Conservation (phyloP, 2,797 vertebrate genomes). For the Dallia pectoralis region DNA sequence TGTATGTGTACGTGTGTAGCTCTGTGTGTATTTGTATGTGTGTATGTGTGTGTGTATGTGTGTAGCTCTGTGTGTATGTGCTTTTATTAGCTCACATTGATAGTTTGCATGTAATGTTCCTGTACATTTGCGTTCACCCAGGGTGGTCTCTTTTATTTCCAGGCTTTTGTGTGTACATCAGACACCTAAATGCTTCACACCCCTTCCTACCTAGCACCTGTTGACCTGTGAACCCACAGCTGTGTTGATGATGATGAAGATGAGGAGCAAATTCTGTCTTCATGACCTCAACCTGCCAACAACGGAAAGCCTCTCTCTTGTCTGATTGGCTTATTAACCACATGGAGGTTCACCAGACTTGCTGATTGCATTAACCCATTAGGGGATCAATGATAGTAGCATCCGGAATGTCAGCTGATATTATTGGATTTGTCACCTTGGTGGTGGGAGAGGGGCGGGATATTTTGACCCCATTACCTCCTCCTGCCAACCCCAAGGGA, state of each 20-base stretch:
- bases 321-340: not conserved
- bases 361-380: constrained; percentile 43
- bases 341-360: constrained; percentile 27
- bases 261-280: constrained; percentile 31
- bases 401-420: constrained; percentile 43
- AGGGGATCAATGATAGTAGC: constrained; percentile 41
- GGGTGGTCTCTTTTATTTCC: not conserved
- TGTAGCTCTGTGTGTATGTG: constrained; percentile 25
- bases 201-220: constrained; percentile 45
- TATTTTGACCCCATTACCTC: constrained; percentile 8
- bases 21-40: too few species aligned
- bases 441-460: constrained; percentile 12
- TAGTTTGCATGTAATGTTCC: constrained; percentile 35
- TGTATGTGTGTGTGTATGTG: constrained; percentile 21
- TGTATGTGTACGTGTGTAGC: too few species aligned
- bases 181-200: constrained; percentile 17
- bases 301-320: constrained; percentile 25
- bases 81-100: not conserved
- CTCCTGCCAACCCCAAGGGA: constrained; percentile 9
- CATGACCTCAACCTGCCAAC: constrained; percentile 27
- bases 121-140: not conserved
- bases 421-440: constrained; percentile 45
- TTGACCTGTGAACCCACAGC: constrained; percentile 1
- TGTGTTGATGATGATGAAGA: constrained; percentile 29
- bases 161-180: not conserved